phyloP scores from a whole-genome alignment of 2,797 vertebrate genomes.

The Todus mexicanus region DNA sequence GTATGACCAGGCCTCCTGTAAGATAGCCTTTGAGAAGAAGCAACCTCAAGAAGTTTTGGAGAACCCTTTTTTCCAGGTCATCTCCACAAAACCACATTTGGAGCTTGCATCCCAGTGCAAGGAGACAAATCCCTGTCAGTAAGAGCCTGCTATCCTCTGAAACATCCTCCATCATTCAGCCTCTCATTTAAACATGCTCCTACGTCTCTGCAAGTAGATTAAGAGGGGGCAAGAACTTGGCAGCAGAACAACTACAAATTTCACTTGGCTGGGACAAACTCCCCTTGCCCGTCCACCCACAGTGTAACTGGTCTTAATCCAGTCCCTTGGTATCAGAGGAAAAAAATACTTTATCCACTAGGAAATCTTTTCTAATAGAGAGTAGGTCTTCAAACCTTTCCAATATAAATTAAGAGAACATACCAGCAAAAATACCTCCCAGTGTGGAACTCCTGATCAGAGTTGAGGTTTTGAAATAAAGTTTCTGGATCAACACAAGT shows the following conservation, averaged over 20 bases:
- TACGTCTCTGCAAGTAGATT: neutral
- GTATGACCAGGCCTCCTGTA: neutral
- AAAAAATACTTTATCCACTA: neutral
- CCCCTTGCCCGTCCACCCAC: too few relatives aligned
- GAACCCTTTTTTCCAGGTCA: neutral
- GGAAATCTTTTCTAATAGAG: neutral
- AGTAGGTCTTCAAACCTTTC: neutral
- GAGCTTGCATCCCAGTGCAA: neutral
- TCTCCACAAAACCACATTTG: neutral
- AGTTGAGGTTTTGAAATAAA: neutral
- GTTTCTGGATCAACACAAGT: neutral
- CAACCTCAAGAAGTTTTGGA: neutral
- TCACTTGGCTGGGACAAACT: neutral
- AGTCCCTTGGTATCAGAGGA: neutral
- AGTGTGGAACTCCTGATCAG: neutral
- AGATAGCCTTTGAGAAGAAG: neutral
- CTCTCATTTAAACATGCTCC: neutral
- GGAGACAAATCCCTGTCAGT: neutral
- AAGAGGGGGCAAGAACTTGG: neutral
- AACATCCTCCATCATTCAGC: neutral
- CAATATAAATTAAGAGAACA: neutral
- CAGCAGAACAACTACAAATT: neutral
- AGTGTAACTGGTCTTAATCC: neutral
- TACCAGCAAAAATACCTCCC: neutral
- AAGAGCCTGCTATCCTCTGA: neutral